Evolutionary conservation across 2,888 invertebrate genomes (phyloP).

Genomic region (Yponomeuta sedellus): DNA sequence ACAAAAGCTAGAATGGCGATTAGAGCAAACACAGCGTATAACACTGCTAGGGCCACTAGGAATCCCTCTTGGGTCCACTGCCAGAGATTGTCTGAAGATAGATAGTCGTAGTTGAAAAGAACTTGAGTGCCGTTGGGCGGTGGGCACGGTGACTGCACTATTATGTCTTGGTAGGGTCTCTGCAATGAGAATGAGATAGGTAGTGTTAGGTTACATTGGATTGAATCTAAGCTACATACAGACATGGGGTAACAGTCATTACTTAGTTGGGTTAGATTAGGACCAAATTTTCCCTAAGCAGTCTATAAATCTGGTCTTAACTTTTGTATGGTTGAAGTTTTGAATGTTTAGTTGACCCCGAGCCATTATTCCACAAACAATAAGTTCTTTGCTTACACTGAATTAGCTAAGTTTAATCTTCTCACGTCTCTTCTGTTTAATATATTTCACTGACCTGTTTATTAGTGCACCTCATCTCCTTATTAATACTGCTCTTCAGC

Average conservation of each 20-base stretch:
- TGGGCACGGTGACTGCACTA: constrained; percentile 88
- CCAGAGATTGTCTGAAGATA: constrained; percentile 59
- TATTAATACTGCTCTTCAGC: constrained; percentile 69
- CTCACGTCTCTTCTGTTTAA: no score
- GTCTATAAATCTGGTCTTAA: no score
- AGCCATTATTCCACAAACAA: no score
- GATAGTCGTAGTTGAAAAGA: constrained; percentile 66
- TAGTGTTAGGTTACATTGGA: background rate
- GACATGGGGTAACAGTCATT: no score
- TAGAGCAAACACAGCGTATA: constrained; percentile 78
- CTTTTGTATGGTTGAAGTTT: no score
- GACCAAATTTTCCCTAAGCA: no score
- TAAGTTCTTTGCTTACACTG: no score
- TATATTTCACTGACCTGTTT: constrained; percentile 82
- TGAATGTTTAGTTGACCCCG: no score
- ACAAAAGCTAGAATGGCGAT: constrained; percentile 78
- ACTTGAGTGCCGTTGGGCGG: constrained; percentile 86
- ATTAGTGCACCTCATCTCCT: constrained; percentile 78
- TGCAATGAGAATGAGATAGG: constrained; percentile 51
- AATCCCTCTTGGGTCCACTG: constrained; percentile 73
- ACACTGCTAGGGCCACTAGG: constrained; percentile 77
- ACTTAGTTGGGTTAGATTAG: no score
- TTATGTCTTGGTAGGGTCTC: constrained; percentile 91
- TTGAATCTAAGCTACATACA: no score
- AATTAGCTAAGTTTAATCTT: no score